Conservation (phyloP, 2,797 vertebrate species). For the Chrosomus eos region DNA sequence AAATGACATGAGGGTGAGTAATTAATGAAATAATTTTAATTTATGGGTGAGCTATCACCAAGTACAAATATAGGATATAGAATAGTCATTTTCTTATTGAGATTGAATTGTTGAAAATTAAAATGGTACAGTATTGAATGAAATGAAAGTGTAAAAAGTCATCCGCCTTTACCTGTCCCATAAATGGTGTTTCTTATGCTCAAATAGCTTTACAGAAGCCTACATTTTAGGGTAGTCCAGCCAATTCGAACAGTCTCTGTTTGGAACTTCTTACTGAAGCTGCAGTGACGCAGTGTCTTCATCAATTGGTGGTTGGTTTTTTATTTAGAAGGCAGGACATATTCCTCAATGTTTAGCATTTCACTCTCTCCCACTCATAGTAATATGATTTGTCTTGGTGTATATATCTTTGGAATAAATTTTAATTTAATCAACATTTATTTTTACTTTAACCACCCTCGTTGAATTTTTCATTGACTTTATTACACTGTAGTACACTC, state of each 20-base stretch:
- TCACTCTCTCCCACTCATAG: background rate
- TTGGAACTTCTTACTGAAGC: background rate
- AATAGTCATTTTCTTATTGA: background rate
- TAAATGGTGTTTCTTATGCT: background rate
- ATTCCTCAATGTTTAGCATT: background rate
- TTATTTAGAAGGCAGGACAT: background rate
- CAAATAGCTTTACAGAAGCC: background rate
- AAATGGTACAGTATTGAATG: background rate
- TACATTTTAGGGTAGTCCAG: background rate
- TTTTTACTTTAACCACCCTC: background rate
- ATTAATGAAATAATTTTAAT: too few relatives aligned
- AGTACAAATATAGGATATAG: background rate
- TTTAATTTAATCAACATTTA: background rate
- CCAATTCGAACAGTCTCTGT: background rate
- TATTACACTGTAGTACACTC: background rate
- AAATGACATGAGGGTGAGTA: too few relatives aligned
- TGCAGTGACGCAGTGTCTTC: background rate
- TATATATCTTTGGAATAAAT: background rate
- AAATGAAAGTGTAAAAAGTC: background rate
- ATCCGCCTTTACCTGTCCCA: background rate
- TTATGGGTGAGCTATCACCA: too few relatives aligned
- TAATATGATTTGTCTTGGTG: background rate
- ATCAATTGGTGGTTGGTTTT: background rate
- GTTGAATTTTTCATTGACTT: background rate
- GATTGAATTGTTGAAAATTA: background rate